Evolutionary conservation across 2,797 vertebrate species (phyloP).

Genomic region (Craterocephalus amniculus): DNA sequence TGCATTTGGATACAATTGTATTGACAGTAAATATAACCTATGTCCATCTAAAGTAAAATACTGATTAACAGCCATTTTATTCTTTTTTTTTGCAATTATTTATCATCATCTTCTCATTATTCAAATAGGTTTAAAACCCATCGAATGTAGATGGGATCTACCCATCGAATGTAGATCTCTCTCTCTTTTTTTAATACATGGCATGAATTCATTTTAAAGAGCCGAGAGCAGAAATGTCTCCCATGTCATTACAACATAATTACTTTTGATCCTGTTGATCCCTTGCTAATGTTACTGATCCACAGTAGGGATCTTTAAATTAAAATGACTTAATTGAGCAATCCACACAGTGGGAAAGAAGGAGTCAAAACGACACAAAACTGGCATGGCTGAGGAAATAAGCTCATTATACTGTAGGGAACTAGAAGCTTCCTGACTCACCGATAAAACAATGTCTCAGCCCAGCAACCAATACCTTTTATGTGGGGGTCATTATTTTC

Average conservation of each 20-base stretch:
- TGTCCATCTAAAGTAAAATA: neutral
- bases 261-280: neutral
- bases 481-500: neutral
- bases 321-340: neutral
- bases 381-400: neutral
- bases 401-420: neutral
- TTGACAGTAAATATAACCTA: no score
- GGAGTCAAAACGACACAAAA: neutral
- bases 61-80: neutral
- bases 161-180: no score
- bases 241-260: neutral
- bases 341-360: neutral
- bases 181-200: neutral
- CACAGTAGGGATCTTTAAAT: neutral
- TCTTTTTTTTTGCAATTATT: no score
- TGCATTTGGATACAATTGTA: neutral
- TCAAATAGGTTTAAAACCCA: neutral
- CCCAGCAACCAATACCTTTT: neutral
- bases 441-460: neutral
- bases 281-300: neutral
- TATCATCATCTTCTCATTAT: neutral
- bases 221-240: neutral
- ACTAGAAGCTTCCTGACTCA: neutral
- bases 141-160: no score
- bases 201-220: neutral